Percentiles rank a stretch among this genome's conserved stretches.
These are phyloP conservation scores for Eucidaris tribuloides DNA, from an alignment of 35 echinoderm and acorn worm species.

Conservation along the genomic window DNA sequence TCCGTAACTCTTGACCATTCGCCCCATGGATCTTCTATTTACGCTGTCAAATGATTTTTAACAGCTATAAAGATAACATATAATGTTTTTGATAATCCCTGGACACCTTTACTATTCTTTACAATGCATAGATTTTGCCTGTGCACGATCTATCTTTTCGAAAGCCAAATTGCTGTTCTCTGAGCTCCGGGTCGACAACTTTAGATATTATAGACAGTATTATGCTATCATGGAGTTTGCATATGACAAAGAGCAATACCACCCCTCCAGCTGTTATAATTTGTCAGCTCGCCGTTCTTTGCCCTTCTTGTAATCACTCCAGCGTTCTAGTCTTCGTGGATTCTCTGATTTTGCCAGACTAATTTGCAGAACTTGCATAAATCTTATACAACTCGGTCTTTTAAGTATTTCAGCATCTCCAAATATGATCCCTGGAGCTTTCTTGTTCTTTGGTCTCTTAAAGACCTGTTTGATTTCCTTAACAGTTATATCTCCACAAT, in stretches of 20 bases:
- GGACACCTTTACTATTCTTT: neutral
- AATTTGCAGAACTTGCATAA: neutral
- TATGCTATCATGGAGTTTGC: neutral
- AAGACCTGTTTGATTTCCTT: no score
- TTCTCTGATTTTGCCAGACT: neutral
- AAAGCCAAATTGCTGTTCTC: neutral
- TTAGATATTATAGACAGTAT: neutral
- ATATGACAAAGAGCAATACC: neutral
- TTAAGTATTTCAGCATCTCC: neutral
- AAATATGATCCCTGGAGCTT: no score
- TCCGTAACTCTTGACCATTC: neutral
- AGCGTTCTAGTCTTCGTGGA: neutral
- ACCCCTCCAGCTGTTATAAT: neutral
- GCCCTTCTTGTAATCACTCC: neutral
- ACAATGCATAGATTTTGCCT: neutral
- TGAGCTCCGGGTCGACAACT: neutral
- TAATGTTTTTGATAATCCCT: neutral
- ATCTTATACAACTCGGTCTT: neutral
- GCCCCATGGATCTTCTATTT: neutral
- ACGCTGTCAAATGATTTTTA: neutral
- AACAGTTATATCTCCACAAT: no score
- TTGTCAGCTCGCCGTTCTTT: neutral
- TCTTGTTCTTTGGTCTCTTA: no score
- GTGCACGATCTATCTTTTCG: neutral
- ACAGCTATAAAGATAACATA: neutral